Evolutionary conservation across 2,113 vertebrate species (phyloP).

Genomic region (Crotophaga sulcirostris): DNA sequence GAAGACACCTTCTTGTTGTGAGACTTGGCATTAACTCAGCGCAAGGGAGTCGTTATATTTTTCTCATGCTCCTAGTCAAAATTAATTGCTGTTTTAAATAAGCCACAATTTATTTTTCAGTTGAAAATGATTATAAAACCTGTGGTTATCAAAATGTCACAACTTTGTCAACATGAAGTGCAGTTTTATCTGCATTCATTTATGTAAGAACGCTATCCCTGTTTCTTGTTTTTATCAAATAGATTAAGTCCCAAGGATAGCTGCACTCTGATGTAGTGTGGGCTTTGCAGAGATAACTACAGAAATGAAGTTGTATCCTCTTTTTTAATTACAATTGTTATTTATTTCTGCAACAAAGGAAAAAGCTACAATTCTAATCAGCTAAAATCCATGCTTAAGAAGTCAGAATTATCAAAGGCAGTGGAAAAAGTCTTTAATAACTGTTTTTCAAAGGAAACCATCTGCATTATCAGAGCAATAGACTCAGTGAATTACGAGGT

Average conservation of each 20-base stretch:
- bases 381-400: not conserved
- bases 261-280: not conserved
- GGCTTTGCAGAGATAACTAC: not conserved
- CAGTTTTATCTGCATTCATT: conserved; percentile 9
- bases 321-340: not conserved
- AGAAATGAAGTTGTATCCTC: not conserved
- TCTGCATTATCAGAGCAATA: not conserved
- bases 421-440: not conserved
- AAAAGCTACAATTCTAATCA: not conserved
- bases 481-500: not conserved
- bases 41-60: not conserved
- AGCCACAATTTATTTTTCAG: not conserved
- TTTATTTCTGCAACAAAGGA: not conserved
- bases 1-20: not conserved
- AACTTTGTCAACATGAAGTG: conserved; percentile 10
- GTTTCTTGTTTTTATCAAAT: not conserved
- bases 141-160: conserved; percentile 20
- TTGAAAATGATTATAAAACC: not conserved
- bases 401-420: not conserved
- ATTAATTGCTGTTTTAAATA: not conserved
- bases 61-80: conserved; percentile 16
- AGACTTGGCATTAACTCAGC: not conserved
- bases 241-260: conserved; percentile 5
- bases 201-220: not conserved
- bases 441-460: conserved; percentile 6